phyloP scores from a whole-genome alignment of 2,797 vertebrate species.

The Enteromius mattozi region DNA sequence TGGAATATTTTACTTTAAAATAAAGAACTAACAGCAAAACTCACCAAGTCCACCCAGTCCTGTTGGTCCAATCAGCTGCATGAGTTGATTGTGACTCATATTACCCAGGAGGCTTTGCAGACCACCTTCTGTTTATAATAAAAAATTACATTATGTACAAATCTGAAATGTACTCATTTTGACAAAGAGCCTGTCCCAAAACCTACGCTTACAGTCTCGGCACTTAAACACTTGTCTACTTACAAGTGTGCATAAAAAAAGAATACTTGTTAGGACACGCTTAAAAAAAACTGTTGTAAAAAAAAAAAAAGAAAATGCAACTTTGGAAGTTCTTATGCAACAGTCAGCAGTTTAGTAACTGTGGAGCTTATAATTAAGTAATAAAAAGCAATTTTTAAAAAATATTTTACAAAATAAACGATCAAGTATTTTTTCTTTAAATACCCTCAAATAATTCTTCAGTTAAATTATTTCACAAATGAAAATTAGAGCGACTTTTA shows the following conservation, averaged over 20 bases:
- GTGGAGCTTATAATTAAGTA: neutral
- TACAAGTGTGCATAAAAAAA: neutral
- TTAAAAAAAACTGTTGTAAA: too few relatives aligned
- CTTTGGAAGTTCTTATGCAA: neutral
- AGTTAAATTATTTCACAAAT: too few relatives aligned
- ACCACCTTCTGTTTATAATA: conserved; percentile 86
- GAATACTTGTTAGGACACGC: neutral
- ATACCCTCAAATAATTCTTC: too few relatives aligned
- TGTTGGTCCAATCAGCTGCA: conserved; percentile 98
- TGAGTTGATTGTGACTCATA: conserved; percentile 99
- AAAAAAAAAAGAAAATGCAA: neutral
- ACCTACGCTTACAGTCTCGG: neutral
- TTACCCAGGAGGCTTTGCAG: conserved; percentile 98
- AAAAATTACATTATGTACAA: neutral
- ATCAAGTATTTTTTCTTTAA: neutral
- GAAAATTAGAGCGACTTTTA: too few relatives aligned
- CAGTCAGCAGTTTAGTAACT: neutral
- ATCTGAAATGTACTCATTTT: conserved; percentile 56
- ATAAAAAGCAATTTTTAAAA: neutral
- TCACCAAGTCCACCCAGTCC: conserved; percentile 95
- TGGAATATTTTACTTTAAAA: neutral
- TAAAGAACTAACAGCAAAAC: neutral
- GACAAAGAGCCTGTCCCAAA: neutral
- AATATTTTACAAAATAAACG: neutral
- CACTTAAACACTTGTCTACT: neutral